Base-by-base conservation (phyloP, 2,888 invertebrate genomes). In the Eustalomyia histrio region DNA sequence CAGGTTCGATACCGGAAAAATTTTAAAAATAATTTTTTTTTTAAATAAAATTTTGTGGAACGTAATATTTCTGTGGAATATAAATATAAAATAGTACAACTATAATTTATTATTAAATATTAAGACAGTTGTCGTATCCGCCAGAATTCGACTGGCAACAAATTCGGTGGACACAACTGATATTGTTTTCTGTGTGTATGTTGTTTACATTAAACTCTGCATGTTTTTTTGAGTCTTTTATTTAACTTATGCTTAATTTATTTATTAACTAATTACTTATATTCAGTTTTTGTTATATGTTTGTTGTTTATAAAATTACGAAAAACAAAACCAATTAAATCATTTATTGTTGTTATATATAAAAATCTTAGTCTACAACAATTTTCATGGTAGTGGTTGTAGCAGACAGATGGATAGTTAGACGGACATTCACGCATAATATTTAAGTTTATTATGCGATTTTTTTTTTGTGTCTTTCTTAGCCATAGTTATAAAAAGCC, bases 271-370 rank as follows among this genome's bases (percentile, higher is more conserved):
- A n/a, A 0, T 47, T n/a, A 47, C 43, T 47, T n/a, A n/a, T 47
- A n/a, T n/a, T n/a, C n/a, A n/a, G 14, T 47, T 39, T 1, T 12
- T n/a, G 14, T n/a, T 47, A 6, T n/a, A 5, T n/a, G n/a, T 47
- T 0, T 47, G 14, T 47, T 12, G 14, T 47, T 4, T 47, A n/a
- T 12, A 39, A 39, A 39, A 47, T 47, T n/a, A n/a, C 7, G 43
- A 47, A 47, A 50, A 63, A 50, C 50, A 50, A 47, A 14, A 50
- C 63, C 63, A 63, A 63, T 63, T 63, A 50, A 63, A 63, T 50
- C 47, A 63, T 50, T 63, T 63, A 63, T 50, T 29, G 47, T 21
- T 47, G 17, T 47, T 21, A 21, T 21, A 21, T 4, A 3, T 4
- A 21, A 21, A 21, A 21, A 4, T 21, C 21, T 21, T 21, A 3